Base-by-base conservation (phyloP, 2,888 invertebrate genomes). In the Troides oblongomaculatus region DNA sequence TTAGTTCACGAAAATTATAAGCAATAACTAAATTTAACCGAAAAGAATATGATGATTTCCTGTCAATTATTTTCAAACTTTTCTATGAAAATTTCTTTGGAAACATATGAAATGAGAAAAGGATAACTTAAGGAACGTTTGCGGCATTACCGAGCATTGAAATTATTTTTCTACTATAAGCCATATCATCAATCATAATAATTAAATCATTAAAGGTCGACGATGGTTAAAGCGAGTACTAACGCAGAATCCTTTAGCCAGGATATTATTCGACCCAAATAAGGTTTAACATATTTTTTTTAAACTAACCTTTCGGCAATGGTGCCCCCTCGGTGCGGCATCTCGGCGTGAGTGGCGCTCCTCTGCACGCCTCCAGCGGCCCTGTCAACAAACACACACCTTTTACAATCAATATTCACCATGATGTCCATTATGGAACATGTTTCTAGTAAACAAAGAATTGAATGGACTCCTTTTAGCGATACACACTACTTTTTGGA, bases 241-340 rank as follows among this genome's bases (percentile, higher is more conserved):
- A 39, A 39, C 7, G 8, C 8, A 39, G 7, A 10, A 10, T 39
- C 39, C 39, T 39, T 39, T 10, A 39, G 10, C 39, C 10, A 39
- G 8, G 39, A 10, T 10, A 39, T 39, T 39, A 39, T 39, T 39
- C 8, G 39, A 10, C 8, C 10, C 10, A 39, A 7, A 39, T 10
- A 39, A 39, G 39, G 39, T 39, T 39, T 10, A 10, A 39, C 1
- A 60, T 17, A 18, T 36, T 39, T n/a, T 14, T 50, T 50, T 50
- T 17, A 53, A 76, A 70, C 72, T 71, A 80, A 93, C 93, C 93
- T 91, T 85, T 95, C 94, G 75, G 94, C 94, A 73, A 94, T 94
- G 76, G 93, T 93, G 84, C 90, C 87, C 73, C 93, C 91, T 36
- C 90, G 83, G 78, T 92, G 88, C 74, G 92, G 92, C 91, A 93